phyloP scores from a whole-genome alignment of 2,113 vertebrate species.

The Amphilophus citrinellus region DNA sequence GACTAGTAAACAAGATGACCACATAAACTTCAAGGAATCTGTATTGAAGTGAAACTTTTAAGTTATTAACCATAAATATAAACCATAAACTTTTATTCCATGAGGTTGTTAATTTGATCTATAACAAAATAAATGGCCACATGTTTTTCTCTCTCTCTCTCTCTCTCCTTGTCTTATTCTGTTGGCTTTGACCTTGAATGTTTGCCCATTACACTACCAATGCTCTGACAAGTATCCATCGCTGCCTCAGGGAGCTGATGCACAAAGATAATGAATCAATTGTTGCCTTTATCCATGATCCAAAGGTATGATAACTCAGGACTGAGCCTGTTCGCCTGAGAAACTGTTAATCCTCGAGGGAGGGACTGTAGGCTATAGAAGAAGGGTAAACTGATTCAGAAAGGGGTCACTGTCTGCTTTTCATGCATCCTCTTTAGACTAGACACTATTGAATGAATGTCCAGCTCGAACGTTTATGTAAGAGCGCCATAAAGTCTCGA shows the following conservation, averaged over 20 bases:
- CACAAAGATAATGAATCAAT: slow-evolving; percentile 79
- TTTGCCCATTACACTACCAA: slow-evolving; percentile 63
- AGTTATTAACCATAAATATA: not conserved
- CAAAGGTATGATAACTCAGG: slow-evolving; percentile 69
- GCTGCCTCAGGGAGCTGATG: slow-evolving; percentile 60
- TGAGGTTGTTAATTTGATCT: slow-evolving; percentile 20
- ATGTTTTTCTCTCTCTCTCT: slow-evolving; percentile 26
- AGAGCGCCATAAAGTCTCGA: not conserved
- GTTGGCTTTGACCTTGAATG: slow-evolving; percentile 73
- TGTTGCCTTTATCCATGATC: slow-evolving; percentile 73
- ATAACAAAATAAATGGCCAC: slow-evolving; percentile 25
- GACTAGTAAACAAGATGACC: not conserved
- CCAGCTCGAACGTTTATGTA: not conserved
- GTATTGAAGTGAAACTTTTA: not conserved
- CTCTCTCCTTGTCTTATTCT: slow-evolving; percentile 19
- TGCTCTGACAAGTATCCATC: slow-evolving; percentile 66
- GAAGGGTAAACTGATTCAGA: slow-evolving; percentile 65
- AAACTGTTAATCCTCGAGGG: slow-evolving; percentile 59
- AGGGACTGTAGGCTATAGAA: slow-evolving; percentile 34
- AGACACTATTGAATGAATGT: not conserved
- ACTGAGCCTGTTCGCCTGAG: slow-evolving; percentile 48
- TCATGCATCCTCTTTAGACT: not conserved
- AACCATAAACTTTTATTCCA: slow-evolving; percentile 11
- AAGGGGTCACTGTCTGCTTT: slow-evolving; percentile 59
- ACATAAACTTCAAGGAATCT: not conserved